Evolutionary conservation across 1,140 invertebrate species (phyloP).

Genomic region (Heliconius hewitsoni): DNA sequence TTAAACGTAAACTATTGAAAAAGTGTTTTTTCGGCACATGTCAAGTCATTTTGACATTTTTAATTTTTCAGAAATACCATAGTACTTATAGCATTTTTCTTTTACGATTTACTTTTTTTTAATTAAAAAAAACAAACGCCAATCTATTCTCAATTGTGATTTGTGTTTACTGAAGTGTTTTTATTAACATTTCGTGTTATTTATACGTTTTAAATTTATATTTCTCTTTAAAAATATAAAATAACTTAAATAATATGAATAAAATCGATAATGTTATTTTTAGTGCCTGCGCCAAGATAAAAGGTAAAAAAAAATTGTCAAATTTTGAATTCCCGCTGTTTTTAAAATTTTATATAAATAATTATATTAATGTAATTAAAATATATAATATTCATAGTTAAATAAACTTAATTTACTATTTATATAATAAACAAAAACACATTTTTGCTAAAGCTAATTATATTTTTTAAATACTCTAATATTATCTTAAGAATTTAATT

Average conservation of each 20-base stretch:
- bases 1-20: background rate
- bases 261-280: constrained; percentile 19
- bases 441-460: background rate
- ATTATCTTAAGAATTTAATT: too few relatives aligned
- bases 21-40: background rate
- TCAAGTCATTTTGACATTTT: constrained; percentile 42
- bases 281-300: constrained; percentile 16
- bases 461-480: too few relatives aligned
- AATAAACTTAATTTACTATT: background rate
- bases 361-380: background rate
- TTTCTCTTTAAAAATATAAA: background rate
- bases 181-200: constrained; percentile 6
- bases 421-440: background rate
- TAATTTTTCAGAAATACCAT: constrained; percentile 41
- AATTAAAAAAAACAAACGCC: constrained; percentile 44
- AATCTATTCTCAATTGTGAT: constrained; percentile 31
- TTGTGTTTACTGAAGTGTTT: background rate
- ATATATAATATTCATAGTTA: background rate
- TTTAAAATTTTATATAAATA: constrained; percentile 2
- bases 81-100: constrained; percentile 37
- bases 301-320: constrained; percentile 35
- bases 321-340: constrained; percentile 36
- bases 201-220: background rate
- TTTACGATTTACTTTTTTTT: constrained; percentile 40
- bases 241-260: constrained; percentile 7